phyloP scores from a whole-genome alignment of 2,888 invertebrate species.

The Amphipyra tragopoginis region DNA sequence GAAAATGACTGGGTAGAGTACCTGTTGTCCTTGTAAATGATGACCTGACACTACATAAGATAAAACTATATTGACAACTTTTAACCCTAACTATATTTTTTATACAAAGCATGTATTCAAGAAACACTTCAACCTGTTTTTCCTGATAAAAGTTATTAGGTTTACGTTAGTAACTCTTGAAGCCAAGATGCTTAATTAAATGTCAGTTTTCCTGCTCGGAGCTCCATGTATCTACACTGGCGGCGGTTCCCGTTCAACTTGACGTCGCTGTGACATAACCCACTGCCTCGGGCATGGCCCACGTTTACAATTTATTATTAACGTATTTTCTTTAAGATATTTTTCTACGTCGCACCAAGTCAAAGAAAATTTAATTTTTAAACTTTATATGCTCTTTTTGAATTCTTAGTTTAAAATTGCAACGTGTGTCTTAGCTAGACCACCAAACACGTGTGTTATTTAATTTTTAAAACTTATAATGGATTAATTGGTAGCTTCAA shows the following conservation, averaged over 20 bases:
- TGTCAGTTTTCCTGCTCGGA: conserved; percentile 29
- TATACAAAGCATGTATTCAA: background rate
- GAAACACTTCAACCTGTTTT: no score
- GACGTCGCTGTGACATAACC: conserved; percentile 24
- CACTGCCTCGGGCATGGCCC: conserved; percentile 28
- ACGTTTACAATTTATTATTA: conserved; percentile 42
- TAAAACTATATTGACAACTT: no score
- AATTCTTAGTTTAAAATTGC: conserved; percentile 4
- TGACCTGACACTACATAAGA: no score
- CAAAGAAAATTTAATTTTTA: conserved; percentile 19
- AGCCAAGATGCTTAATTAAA: conserved; percentile 36
- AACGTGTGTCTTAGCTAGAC: background rate
- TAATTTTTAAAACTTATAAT: background rate
- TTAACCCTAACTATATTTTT: no score
- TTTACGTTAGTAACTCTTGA: no score
- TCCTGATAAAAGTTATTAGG: no score
- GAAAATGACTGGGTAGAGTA: no score
- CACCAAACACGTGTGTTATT: background rate
- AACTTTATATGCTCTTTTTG: background rate
- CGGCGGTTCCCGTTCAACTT: conserved; percentile 20
- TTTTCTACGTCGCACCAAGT: conserved; percentile 25
- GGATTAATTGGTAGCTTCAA: no score
- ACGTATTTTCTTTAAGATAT: conserved; percentile 32
- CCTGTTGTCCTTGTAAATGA: no score
- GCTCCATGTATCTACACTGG: conserved; percentile 7